Evolutionary conservation across 2,888 invertebrate species (phyloP).

Genomic region (Ditula angustiorana): DNA sequence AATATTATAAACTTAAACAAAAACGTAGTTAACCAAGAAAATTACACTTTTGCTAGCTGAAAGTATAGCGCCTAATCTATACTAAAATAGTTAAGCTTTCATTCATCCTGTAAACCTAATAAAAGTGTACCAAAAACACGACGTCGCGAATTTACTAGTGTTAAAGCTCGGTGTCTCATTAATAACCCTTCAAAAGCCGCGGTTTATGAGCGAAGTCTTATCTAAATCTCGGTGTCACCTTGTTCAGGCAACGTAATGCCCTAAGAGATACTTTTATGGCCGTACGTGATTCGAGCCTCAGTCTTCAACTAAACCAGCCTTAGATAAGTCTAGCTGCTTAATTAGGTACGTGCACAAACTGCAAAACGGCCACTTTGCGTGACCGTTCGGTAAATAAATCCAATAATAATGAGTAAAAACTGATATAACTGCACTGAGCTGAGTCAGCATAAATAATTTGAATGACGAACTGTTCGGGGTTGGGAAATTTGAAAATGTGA

Average conservation of each 20-base stretch:
- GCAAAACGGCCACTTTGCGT: conserved; percentile 5
- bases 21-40: too few relatives aligned
- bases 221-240: conserved; percentile 14
- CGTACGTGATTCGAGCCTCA: conserved; percentile 28
- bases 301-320: conserved; percentile 1
- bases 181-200: background rate
- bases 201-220: background rate
- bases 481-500: too few relatives aligned
- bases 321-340: conserved; percentile 30
- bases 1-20: too few relatives aligned
- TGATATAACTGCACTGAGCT: conserved; percentile 3
- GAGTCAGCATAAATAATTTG: too few relatives aligned
- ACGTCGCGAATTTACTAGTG: background rate
- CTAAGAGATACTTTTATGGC: conserved; percentile 15
- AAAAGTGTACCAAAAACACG: too few relatives aligned
- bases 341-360: conserved; percentile 34
- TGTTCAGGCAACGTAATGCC: conserved; percentile 8
- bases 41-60: too few relatives aligned
- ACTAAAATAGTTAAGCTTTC: too few relatives aligned
- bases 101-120: too few relatives aligned
- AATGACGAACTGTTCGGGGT: too few relatives aligned
- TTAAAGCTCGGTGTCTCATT: background rate
- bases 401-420: conserved; percentile 15
- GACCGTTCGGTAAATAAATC: conserved; percentile 24
- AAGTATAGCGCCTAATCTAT: too few relatives aligned